Evolutionary conservation across 2,888 invertebrate species (phyloP), one percentile per base, ranked within the genome.

Genomic region (Drosophila greeni): DNA sequence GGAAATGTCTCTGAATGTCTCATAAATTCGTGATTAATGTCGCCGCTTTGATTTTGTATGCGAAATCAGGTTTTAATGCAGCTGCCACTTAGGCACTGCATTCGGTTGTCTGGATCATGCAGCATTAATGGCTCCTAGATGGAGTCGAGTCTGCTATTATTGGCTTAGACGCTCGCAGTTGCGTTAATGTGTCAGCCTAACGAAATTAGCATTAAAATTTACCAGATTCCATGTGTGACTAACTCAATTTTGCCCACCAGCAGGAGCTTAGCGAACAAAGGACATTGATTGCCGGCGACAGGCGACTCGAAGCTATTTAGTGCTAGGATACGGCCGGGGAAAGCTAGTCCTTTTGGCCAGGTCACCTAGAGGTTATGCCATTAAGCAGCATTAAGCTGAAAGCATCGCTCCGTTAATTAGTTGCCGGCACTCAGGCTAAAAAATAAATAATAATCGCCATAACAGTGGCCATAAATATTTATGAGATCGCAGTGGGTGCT

Each of bases 131-230:
- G 72, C 60, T 65, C 39, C 37, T 42, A 40, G 48, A 39, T 33
- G 57, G 26, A 20, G 29, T 20, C 33, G 26, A 14, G 16, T 26
- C 33, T 34, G 23, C 53, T 59, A 51, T 72, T 66, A 75, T 73
- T 74, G 73, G 76, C 64, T 72, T 77, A 75, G 77, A 58, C 59
- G 33, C 42, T 52, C 24, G 12, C 45, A 20, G 70, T 49, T 56
- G 68, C 76, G 72, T 72, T 79, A 79, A 80, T 78, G 78, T 70
- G 66, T 66, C 76, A 49, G 75, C 73, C 72, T 81, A 79, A 79
- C 73, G 43, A 73, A 81, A 78, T 79, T 81, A 81, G 76, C 79
- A 79, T 68, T 76, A 79, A 79, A 79, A 78, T 79, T 76, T 73
- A 73, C 74, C 79, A 73, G 78, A 70, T 76, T 72, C 75, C 64